These are phyloP conservation scores for Plemyria rubiginata DNA, from an alignment of 2,888 invertebrate genomes.

Conservation along the genomic window DNA sequence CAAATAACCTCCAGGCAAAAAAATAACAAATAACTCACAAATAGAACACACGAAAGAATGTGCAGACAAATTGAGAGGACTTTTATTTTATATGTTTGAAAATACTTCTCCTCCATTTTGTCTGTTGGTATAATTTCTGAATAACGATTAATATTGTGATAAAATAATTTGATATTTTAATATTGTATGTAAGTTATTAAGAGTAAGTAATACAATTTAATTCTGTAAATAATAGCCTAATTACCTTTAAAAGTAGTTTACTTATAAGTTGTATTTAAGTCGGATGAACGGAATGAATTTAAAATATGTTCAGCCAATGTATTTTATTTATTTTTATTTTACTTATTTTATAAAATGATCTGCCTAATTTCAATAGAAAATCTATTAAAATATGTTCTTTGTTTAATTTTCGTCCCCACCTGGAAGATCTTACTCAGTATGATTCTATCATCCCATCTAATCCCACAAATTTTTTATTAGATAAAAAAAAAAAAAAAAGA, in stretches of 20 bases:
- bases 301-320: conserved; percentile 25
- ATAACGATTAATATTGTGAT: conserved; percentile 59
- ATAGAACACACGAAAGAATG: conserved; percentile 2
- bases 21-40: neutral
- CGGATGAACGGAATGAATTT: neutral
- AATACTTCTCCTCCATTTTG: conserved; percentile 81
- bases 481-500: no score
- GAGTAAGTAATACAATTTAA: neutral
- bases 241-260: neutral
- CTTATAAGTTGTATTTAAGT: neutral
- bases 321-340: conserved; percentile 15
- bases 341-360: conserved; percentile 19
- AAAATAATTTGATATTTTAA: conserved; percentile 44
- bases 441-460: no score
- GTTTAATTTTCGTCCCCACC: neutral
- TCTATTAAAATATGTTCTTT: neutral
- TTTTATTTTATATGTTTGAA: conserved; percentile 72
- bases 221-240: conserved; percentile 22
- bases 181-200: no score
- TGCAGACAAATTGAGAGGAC: conserved; percentile 77
- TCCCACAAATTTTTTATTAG: no score
- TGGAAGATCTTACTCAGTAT: no score
- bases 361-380: conserved; percentile 21
- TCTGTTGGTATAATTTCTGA: conserved; percentile 42
- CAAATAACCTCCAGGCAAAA: neutral